phyloP scores from a whole-genome alignment of 2,797 vertebrate species.

The Malacoctenus gilli region DNA sequence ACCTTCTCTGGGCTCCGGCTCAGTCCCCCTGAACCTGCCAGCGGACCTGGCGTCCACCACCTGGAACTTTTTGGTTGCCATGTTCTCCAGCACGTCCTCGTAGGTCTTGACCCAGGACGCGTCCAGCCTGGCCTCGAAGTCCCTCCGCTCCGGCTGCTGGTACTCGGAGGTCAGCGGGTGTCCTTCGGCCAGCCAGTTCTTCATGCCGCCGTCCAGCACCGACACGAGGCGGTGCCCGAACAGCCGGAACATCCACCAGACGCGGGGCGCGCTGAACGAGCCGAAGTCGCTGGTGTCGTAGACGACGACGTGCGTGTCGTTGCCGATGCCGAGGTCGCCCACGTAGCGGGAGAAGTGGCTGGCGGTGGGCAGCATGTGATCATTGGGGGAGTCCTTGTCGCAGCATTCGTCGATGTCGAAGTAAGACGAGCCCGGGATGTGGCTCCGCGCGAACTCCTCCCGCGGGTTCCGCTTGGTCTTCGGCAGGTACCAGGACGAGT shows the following conservation, averaged over 20 bases:
- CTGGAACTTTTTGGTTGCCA: conserved; percentile 81
- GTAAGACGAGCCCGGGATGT: conserved; percentile 89
- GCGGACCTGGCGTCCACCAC: conserved; percentile 88
- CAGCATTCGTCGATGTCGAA: conserved; percentile 92
- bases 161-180: conserved; percentile 80
- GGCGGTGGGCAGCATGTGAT: conserved; percentile 89
- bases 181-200: conserved; percentile 86
- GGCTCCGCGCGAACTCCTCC: conserved; percentile 85
- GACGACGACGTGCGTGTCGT: conserved; percentile 90
- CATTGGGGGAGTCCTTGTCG: conserved; percentile 80
- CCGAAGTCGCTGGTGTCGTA: conserved; percentile 91
- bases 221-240: conserved; percentile 92
- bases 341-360: conserved; percentile 85
- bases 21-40: conserved; percentile 86
- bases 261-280: conserved; percentile 87
- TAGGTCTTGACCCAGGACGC: conserved; percentile 86
- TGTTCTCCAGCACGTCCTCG: conserved; percentile 88
- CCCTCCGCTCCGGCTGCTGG: conserved; percentile 57
- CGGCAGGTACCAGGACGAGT: conserved; percentile 90
- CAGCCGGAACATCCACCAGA: conserved; percentile 97
- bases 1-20: conserved; percentile 91
- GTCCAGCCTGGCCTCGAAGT: conserved; percentile 81
- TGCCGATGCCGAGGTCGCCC: conserved; percentile 86
- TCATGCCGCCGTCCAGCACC: conserved; percentile 91
- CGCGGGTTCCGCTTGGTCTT: conserved; percentile 81